phyloP scores from a whole-genome alignment of 2,797 vertebrate species.

The Anguilla anguilla region DNA sequence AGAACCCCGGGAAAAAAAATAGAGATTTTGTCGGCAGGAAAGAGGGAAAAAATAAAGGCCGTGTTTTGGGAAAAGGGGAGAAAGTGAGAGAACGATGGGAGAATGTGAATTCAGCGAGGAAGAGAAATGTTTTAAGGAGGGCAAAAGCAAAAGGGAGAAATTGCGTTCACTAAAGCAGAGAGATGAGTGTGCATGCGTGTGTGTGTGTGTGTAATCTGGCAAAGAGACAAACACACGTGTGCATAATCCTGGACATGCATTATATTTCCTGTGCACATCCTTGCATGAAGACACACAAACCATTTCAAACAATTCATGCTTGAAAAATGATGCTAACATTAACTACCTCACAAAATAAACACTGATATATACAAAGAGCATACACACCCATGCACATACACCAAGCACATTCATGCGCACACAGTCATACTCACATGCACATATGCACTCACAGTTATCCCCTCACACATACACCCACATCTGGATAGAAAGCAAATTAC shows the following conservation, averaged over 20 bases:
- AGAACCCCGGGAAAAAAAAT: not conserved
- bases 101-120: constrained; percentile 38
- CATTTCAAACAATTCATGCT: not conserved
- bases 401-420: constrained; percentile 47
- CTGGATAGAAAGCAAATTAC: constrained; percentile 61
- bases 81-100: constrained; percentile 24
- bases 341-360: not conserved
- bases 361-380: not conserved
- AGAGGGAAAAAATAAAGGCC: not conserved
- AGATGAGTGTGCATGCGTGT: not conserved
- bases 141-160: constrained; percentile 38
- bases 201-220: not conserved
- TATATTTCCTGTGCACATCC: not conserved
- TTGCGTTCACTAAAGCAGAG: constrained; percentile 6
- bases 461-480: constrained; percentile 29
- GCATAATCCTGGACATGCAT: not conserved
- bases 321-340: not conserved
- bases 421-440: constrained; percentile 54
- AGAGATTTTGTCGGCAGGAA: not conserved
- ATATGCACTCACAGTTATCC: not conserved
- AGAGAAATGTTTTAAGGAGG: constrained; percentile 41
- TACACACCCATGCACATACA: not conserved
- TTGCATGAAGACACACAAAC: not conserved
- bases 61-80: not conserved
- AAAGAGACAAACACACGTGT: not conserved